Evolutionary conservation across 2,113 vertebrate species (phyloP), one percentile per base, ranked within the genome.

Genomic region (Alouatta palliata): DNA sequence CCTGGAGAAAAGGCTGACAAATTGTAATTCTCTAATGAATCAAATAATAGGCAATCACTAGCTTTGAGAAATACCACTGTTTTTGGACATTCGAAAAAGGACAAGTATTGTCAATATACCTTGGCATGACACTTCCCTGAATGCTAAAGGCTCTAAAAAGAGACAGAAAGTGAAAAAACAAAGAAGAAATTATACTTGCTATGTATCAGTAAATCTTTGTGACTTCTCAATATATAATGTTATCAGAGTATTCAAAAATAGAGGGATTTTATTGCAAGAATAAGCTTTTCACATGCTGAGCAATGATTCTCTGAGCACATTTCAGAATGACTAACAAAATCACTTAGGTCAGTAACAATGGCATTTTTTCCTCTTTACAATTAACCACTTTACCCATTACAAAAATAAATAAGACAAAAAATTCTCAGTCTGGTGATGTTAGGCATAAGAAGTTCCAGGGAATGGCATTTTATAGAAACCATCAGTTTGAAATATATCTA

Each of bases 361-460:
- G 6, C 6, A 80, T 12, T 70, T 54, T 89, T 70, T 80, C n/a
- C 25, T 76, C 14, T 82, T 91, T 87, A 95, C 7, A 95, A 23
- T 16, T 83, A 49, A 61, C 47, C 10, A 64, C 17, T 85, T 86
- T 61, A 47, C 2, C 6, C 10, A 64, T 54, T 61, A 16, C 81
- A 85, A 91, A 91, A 92, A 66, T 43, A 89, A 83, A 66, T 73
- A 94, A 68, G 25, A 56, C 49, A 80, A 58, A 90, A 83, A 32
- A 30, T 13, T 82, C 40, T 58, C 13, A 49, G 9, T 68, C 54
- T 86, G 58, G 47, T 91, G 16, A 64, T 66, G 9, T 47, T 14
- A 91, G 23, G 47, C 17, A 86, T 20, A 37, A 3, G 32, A 81
- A 83, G 6, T 16, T 77, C 23, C 43, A 73, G 71, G 87, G 75